These are phyloP conservation scores for Catostylus mosaicus DNA, from an alignment of 30 jellyfish, hydroid and myxozoan genomes.

Conservation along the genomic window DNA sequence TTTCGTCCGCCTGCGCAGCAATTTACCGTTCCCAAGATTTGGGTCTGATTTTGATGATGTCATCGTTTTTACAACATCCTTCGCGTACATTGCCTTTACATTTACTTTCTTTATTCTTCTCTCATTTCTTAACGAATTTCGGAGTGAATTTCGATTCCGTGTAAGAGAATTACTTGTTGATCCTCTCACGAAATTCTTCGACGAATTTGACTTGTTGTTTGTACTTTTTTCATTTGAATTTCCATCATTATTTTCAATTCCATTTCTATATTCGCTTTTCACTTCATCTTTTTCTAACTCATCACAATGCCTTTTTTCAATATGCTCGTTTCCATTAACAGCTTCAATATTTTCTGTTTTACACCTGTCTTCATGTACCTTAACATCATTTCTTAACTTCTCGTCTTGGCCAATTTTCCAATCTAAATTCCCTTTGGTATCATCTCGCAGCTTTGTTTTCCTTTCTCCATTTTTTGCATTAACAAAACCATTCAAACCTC, in stretches of 20 bases:
- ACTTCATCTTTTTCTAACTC: too few species aligned
- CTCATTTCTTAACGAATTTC: conserved; percentile 19
- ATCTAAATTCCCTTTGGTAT: neutral
- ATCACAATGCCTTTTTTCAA: too few species aligned
- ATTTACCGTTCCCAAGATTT: neutral
- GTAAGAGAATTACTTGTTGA: conserved; percentile 23
- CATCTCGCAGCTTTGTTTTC: neutral
- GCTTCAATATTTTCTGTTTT: neutral
- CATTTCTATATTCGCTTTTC: too few species aligned
- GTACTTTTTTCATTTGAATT: neutral
- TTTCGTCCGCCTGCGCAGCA: conserved; percentile 27
- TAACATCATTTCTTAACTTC: too few species aligned
- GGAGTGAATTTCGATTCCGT: conserved; percentile 19
- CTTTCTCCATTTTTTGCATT: neutral
- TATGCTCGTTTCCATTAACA: neutral
- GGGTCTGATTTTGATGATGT: conserved; percentile 25
- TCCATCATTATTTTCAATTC: neutral
- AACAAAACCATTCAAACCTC: neutral
- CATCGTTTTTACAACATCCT: conserved; percentile 15
- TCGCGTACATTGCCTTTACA: conserved; percentile 49
- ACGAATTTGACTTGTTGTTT: neutral
- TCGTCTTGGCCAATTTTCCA: too few species aligned
- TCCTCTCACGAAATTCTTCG: conserved; percentile 3
- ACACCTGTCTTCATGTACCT: too few species aligned
- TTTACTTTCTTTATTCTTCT: conserved; percentile 32